Evolutionary conservation across 2,888 invertebrate species (phyloP).

Genomic region (Phaedon cochleariae): DNA sequence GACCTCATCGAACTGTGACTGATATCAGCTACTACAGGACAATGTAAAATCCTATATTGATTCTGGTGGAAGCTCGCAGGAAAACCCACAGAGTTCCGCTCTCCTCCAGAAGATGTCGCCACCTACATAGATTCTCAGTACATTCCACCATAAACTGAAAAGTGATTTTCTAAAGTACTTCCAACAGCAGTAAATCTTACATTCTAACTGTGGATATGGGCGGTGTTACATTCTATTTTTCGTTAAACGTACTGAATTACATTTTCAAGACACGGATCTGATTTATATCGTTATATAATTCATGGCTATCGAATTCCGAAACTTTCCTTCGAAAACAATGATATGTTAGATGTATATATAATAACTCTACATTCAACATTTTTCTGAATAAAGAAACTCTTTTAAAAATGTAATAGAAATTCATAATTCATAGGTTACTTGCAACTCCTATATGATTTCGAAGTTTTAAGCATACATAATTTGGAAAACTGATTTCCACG

Average conservation of each 20-base stretch:
- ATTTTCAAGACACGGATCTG: conserved; percentile 32
- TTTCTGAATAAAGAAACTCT: too few species aligned
- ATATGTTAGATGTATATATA: too few species aligned
- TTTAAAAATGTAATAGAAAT: too few species aligned
- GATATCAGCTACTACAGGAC: too few species aligned
- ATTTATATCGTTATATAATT: conserved; percentile 38
- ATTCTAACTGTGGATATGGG: conserved; percentile 34
- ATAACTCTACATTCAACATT: too few species aligned
- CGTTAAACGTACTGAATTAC: conserved; percentile 36
- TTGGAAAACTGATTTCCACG: too few species aligned
- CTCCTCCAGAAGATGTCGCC: not conserved
- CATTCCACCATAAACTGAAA: conserved; percentile 48
- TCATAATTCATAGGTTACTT: too few species aligned
- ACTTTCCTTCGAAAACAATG: conserved; percentile 27
- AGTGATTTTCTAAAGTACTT: conserved; percentile 47
- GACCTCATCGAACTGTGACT: too few species aligned
- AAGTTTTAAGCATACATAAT: too few species aligned
- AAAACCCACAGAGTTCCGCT: not conserved
- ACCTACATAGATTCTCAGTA: conserved; percentile 27
- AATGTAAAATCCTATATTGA: too few species aligned
- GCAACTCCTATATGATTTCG: too few species aligned
- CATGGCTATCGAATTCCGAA: conserved; percentile 30
- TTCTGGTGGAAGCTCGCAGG: too few species aligned
- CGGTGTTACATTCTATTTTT: conserved; percentile 39
- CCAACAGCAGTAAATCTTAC: conserved; percentile 39